These are phyloP conservation scores for Oceanodroma leucorhoa DNA, from an alignment of 2,797 vertebrate genomes.

Conservation along the genomic window DNA sequence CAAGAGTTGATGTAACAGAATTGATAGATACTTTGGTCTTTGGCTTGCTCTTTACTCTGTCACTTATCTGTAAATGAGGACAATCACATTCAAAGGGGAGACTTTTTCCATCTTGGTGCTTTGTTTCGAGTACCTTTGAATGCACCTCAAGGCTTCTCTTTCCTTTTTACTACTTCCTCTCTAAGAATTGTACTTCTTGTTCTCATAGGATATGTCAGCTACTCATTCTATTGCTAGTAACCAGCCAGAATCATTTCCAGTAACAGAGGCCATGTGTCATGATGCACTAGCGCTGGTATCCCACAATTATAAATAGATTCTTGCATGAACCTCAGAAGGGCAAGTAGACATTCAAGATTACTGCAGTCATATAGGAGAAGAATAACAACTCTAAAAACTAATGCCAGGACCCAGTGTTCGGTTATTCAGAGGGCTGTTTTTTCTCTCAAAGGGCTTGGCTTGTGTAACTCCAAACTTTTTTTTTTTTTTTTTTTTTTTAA, in stretches of 20 bases:
- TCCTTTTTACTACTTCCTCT: background rate
- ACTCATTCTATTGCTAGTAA: background rate
- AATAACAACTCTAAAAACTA: background rate
- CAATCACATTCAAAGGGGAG: background rate
- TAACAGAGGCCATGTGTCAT: background rate
- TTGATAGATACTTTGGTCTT: background rate
- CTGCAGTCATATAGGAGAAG: background rate
- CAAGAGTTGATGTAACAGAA: background rate
- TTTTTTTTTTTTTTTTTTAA: background rate
- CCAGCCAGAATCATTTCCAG: constrained; percentile 35
- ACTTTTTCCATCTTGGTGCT: background rate
- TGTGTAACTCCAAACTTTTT: background rate
- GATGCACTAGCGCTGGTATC: background rate
- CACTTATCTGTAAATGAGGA: background rate
- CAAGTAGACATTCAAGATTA: background rate
- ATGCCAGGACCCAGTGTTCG: background rate
- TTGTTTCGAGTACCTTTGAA: background rate
- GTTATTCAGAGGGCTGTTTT: constrained; percentile 22
- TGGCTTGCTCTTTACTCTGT: background rate
- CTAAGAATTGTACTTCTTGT: background rate
- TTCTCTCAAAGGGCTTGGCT: background rate
- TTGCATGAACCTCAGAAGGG: background rate
- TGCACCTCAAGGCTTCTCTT: background rate
- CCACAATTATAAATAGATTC: constrained; percentile 57
- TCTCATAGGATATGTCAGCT: background rate